These are phyloP conservation scores for Megastigmus dorsalis DNA, from an alignment of 2,888 invertebrate genomes.

Conservation along the genomic window DNA sequence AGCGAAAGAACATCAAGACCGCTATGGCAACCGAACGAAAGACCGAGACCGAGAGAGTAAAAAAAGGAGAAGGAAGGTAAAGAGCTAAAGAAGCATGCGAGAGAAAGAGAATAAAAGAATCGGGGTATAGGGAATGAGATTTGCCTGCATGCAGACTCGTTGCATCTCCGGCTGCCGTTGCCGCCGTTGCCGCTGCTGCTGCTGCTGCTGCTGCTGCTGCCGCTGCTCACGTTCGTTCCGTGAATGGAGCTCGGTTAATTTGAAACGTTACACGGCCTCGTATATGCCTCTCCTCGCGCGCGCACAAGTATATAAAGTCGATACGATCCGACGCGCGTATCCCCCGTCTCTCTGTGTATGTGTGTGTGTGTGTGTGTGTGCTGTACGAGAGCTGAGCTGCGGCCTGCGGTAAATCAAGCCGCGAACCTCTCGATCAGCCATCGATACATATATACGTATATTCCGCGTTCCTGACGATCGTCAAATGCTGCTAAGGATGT, in stretches of 20 bases:
- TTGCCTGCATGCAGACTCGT: constrained; percentile 44
- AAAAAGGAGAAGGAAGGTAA: too few relatives aligned
- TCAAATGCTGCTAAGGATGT: too few relatives aligned
- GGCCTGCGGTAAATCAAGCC: constrained; percentile 48
- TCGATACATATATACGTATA: constrained; percentile 54
- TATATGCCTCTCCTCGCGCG: constrained; percentile 2
- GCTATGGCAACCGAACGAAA: not conserved
- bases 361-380: too few relatives aligned
- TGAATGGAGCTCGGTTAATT: constrained; percentile 67
- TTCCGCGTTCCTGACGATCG: constrained; percentile 57
- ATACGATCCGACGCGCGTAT: constrained; percentile 51
- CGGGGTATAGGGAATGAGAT: constrained; percentile 49
- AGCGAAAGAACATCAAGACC: not conserved
- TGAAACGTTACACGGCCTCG: constrained; percentile 64
- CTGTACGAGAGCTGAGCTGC: constrained; percentile 46
- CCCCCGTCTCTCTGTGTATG: too few relatives aligned
- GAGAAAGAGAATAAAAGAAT: constrained; percentile 50
- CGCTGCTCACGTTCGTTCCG: constrained; percentile 65
- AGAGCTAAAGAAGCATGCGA: too few relatives aligned
- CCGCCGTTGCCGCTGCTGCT: too few relatives aligned
- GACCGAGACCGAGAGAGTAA: not conserved
- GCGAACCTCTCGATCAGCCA: constrained; percentile 43
- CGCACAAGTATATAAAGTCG: constrained; percentile 53
- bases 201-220: constrained; percentile 22
- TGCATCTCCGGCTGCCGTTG: constrained; percentile 30